A percentile compares a stretch with the other conserved stretches of the same genome.
These are phyloP conservation scores for Lottia scabra DNA, from an alignment of 2,888 invertebrate genomes.

Conservation along the genomic window DNA sequence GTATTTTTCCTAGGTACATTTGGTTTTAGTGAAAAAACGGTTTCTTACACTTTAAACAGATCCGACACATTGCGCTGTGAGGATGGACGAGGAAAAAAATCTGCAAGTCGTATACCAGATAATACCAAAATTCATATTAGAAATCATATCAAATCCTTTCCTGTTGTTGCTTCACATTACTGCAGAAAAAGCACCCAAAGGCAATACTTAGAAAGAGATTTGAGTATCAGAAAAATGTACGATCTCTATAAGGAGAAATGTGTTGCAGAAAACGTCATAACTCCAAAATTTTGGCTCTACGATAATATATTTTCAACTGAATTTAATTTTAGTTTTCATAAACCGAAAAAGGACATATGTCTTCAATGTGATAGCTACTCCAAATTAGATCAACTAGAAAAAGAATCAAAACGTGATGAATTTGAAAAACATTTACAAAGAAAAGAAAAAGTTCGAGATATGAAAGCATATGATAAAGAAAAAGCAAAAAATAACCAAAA, in stretches of 20 bases:
- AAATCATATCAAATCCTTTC: constrained; percentile 27
- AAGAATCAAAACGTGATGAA: no score
- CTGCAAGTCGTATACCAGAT: not conserved
- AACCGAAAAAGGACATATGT: constrained; percentile 35
- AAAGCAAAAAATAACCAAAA: constrained; percentile 16
- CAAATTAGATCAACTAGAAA: not conserved
- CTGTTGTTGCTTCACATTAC: constrained; percentile 30
- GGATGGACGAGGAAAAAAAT: not conserved
- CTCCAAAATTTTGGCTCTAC: constrained; percentile 20
- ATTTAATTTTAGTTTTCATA: constrained; percentile 33
- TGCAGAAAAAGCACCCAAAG: constrained; percentile 28
- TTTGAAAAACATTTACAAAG: no score
- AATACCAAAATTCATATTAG: constrained; percentile 12
- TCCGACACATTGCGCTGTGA: not conserved
- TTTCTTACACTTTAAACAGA: not conserved
- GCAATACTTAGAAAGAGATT: constrained; percentile 23
- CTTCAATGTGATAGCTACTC: constrained; percentile 22
- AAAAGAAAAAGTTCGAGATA: no score
- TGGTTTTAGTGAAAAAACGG: not conserved
- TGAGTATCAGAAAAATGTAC: constrained; percentile 32
- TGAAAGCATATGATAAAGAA: no score
- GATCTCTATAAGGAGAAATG: constrained; percentile 29
- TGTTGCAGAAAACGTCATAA: not conserved
- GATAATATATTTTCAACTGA: constrained; percentile 25
- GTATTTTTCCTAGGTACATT: not conserved